These are phyloP conservation scores for Fissipunctia ypsillon DNA, from an alignment of 2,888 invertebrate genomes.

Conservation along the genomic window DNA sequence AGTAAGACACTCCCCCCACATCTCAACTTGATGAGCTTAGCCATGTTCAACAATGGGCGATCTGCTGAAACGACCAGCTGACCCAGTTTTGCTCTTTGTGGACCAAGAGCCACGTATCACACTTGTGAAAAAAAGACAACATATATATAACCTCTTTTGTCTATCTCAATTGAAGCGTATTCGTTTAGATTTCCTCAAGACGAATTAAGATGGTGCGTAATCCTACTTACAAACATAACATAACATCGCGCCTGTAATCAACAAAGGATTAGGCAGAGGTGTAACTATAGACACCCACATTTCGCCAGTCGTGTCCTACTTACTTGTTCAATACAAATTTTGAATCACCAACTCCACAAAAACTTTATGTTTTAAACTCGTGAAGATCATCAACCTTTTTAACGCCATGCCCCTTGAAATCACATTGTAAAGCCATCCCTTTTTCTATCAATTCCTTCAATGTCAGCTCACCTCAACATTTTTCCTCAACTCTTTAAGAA, in stretches of 20 bases:
- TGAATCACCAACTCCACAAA: background rate
- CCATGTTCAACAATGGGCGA: background rate
- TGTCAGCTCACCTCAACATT: background rate
- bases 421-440: background rate
- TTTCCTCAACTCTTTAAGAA: background rate
- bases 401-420: background rate
- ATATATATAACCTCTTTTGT: background rate
- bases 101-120: background rate
- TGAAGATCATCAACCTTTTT: background rate
- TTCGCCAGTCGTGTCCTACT: background rate
- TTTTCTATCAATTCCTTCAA: background rate
- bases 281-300: background rate
- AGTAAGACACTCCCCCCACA: too few relatives aligned
- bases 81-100: background rate
- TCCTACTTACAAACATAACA: background rate
- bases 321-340: background rate
- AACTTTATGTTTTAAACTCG: background rate
- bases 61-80: background rate
- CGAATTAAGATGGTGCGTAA: background rate
- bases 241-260: background rate
- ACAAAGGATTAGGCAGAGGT: background rate
- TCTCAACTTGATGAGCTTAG: background rate
- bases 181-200: background rate
- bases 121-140: background rate
- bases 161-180: background rate